A percentile compares a stretch with the other conserved stretches of the same genome.
These are phyloP conservation scores for Amphipyra tragopoginis DNA, from an alignment of 2,888 invertebrate genomes.

Conservation along the genomic window DNA sequence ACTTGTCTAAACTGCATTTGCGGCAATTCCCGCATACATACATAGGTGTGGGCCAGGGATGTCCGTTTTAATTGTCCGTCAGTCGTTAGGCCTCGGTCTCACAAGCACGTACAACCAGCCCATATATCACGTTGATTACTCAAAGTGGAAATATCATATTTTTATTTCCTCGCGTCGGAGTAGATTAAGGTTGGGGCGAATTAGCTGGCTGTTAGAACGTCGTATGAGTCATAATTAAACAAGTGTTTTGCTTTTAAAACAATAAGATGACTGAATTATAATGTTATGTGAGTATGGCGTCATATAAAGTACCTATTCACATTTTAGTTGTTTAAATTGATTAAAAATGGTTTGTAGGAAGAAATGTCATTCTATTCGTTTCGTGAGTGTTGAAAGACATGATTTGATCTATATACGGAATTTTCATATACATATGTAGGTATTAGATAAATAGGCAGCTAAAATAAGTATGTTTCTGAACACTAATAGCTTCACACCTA, in stretches of 20 bases:
- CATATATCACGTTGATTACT: constrained; percentile 79
- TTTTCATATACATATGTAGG: too few species aligned
- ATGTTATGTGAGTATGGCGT: background rate
- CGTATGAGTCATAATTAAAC: constrained; percentile 24
- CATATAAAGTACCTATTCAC: background rate
- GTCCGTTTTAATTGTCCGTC: constrained; percentile 78
- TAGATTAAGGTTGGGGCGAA: constrained; percentile 59
- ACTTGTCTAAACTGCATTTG: constrained; percentile 56
- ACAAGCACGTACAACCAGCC: constrained; percentile 68
- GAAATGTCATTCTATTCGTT: too few species aligned
- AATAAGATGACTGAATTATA: constrained; percentile 9
- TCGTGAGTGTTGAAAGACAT: too few species aligned
- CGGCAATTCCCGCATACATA: constrained; percentile 44
- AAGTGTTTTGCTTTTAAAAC: constrained; percentile 27
- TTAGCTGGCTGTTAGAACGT: constrained; percentile 47
- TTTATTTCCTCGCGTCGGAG: constrained; percentile 64
- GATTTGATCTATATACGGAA: too few species aligned
- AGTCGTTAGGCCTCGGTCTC: constrained; percentile 69
- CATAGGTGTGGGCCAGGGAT: constrained; percentile 27
- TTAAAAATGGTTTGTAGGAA: too few species aligned
- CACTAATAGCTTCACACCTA: too few species aligned
- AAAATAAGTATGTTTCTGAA: too few species aligned
- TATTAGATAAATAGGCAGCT: too few species aligned
- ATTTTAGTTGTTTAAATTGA: background rate
- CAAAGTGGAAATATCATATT: constrained; percentile 75